Percentiles rank a stretch among this genome's conserved stretches.
These are phyloP conservation scores for Sceloporus undulatus DNA, from an alignment of 2,113 vertebrate genomes.

Conservation along the genomic window DNA sequence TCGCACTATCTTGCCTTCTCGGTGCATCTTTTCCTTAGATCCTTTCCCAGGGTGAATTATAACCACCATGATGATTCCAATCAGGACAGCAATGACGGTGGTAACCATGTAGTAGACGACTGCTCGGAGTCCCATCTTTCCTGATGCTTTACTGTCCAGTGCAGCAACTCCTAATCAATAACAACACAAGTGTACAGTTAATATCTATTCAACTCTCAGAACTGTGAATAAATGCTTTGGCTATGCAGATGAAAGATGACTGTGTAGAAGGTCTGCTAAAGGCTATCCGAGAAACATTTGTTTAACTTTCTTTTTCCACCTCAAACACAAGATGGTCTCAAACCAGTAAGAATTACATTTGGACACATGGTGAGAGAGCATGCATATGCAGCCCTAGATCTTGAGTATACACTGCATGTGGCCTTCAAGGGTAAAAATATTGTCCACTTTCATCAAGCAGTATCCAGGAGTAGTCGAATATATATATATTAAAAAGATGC, in stretches of 20 bases:
- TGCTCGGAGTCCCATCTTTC: slow-evolving; percentile 95
- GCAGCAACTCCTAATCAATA: slow-evolving; percentile 91
- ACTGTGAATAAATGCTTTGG: background rate
- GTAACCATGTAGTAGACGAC: slow-evolving; percentile 97
- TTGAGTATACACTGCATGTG: too few species aligned
- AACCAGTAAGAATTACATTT: background rate
- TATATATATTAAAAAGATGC: too few species aligned
- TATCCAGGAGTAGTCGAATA: too few species aligned
- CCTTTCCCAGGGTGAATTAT: slow-evolving; percentile 96
- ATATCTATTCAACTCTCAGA: slow-evolving; percentile 48
- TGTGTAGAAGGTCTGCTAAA: too few species aligned
- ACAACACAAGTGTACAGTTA: slow-evolving; percentile 62
- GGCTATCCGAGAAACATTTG: too few species aligned
- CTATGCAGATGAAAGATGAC: background rate
- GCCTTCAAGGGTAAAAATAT: too few species aligned
- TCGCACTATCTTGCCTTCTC: slow-evolving; percentile 87
- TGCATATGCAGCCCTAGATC: too few species aligned
- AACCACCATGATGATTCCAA: slow-evolving; percentile 95
- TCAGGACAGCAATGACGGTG: slow-evolving; percentile 94
- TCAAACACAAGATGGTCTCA: background rate
- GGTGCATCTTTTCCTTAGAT: slow-evolving; percentile 90
- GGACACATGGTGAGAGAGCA: too few species aligned
- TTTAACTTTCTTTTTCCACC: too few species aligned
- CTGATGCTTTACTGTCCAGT: slow-evolving; percentile 94
- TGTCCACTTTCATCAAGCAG: too few species aligned